Conservation (phyloP, 2,113 vertebrate genomes). For the Castor canadensis region DNA sequence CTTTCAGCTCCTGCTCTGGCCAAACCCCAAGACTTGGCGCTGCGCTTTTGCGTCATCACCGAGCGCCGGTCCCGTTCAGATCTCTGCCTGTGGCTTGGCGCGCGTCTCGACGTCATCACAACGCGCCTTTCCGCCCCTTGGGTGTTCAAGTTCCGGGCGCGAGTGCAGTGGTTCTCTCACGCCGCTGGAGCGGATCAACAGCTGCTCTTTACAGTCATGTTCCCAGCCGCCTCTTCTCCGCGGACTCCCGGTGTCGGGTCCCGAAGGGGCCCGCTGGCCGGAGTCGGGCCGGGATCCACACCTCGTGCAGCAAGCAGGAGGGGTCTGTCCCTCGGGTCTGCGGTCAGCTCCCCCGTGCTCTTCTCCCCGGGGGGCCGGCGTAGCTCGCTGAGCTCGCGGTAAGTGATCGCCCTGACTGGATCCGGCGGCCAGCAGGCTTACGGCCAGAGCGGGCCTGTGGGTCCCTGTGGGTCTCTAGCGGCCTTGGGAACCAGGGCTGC, state of each 20-base stretch:
- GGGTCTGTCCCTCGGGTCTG: slow-evolving; percentile 63
- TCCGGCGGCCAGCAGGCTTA: neutral
- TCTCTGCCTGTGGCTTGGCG: fast-evolving
- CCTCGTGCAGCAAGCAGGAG: slow-evolving; percentile 77
- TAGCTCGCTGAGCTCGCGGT: slow-evolving; percentile 82
- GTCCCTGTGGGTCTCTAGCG: neutral
- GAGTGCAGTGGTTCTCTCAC: fast-evolving
- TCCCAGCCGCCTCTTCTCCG: slow-evolving; percentile 77
- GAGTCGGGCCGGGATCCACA: slow-evolving; percentile 72
- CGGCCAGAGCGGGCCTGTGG: neutral
- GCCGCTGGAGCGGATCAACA: fast-evolving
- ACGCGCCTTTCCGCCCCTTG: neutral
- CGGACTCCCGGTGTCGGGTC: slow-evolving; percentile 76
- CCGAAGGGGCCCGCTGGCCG: slow-evolving; percentile 73
- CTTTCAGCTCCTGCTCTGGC: no score
- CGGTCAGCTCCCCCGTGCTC: slow-evolving; percentile 69
- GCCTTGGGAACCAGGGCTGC: neutral
- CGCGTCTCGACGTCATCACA: neutral
- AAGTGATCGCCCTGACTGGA: slow-evolving; percentile 36
- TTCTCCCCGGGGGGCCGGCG: slow-evolving; percentile 82
- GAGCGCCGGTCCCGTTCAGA: fast-evolving
- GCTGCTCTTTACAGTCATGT: slow-evolving; percentile 61
- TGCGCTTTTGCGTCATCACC: fast-evolving
- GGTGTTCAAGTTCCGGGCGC: neutral
- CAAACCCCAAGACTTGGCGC: fast-evolving